A percentile compares a stretch with the other conserved stretches of the same genome.
These are phyloP conservation scores for Pomatorhinus ruficollis DNA, from an alignment of 2,113 vertebrate species.

Conservation along the genomic window DNA sequence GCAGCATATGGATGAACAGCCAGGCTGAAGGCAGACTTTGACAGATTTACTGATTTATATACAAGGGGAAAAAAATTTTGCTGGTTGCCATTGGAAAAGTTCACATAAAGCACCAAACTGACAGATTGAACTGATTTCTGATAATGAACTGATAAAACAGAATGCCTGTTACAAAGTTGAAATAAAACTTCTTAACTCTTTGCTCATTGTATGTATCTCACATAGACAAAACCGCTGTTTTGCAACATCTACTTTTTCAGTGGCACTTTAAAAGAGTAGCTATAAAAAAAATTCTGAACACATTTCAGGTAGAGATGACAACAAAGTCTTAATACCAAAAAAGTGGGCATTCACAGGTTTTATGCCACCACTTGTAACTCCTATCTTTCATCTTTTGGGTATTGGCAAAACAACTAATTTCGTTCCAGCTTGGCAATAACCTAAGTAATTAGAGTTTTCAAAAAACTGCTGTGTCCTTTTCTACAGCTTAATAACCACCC, in stretches of 20 bases:
- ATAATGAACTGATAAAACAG: background rate
- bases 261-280: background rate
- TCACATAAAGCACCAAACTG: conserved; percentile 11
- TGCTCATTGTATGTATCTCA: background rate
- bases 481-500: background rate
- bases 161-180: background rate
- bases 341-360: background rate
- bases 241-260: background rate
- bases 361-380: background rate
- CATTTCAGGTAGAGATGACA: background rate
- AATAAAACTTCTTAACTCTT: conserved; percentile 3
- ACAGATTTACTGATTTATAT: conserved; percentile 34
- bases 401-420: background rate
- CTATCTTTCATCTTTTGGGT: background rate
- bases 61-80: background rate
- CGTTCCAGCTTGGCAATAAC: background rate
- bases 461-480: background rate
- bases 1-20: conserved; percentile 44
- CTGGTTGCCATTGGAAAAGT: conserved; percentile 45
- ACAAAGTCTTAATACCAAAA: background rate
- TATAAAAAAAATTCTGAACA: background rate
- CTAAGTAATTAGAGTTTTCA: background rate
- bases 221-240: background rate
- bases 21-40: conserved; percentile 36
- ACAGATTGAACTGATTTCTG: conserved; percentile 37